phyloP scores from a whole-genome alignment of 2,797 vertebrate genomes.

The Rhinichthys osculus region DNA sequence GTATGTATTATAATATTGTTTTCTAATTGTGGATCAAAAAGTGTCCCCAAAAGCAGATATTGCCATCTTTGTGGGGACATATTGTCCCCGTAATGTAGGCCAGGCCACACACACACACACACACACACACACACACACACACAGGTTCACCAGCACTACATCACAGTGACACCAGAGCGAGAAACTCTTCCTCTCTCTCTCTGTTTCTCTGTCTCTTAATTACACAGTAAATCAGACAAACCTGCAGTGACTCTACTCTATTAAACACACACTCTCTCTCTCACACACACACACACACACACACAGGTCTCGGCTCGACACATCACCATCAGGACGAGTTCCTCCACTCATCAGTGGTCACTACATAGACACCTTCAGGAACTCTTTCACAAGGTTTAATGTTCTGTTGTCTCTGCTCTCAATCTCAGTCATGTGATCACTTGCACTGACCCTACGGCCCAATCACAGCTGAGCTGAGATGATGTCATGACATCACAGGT shows the following conservation, averaged over 20 bases:
- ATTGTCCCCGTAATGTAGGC: too few relatives aligned
- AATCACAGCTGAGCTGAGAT: too few relatives aligned
- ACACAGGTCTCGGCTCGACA: neutral
- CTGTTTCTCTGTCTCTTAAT: slow-evolving; percentile 52
- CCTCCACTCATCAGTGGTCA: neutral
- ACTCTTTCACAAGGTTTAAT: neutral
- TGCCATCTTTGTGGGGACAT: too few relatives aligned
- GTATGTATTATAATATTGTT: too few relatives aligned
- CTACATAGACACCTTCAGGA: neutral
- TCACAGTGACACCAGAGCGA: slow-evolving; percentile 49
- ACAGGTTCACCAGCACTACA: slow-evolving; percentile 47
- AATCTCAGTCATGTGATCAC: too few relatives aligned
- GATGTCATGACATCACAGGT: too few relatives aligned
- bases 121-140: neutral
- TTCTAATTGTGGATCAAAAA: too few relatives aligned
- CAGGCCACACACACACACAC: neutral
- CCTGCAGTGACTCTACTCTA: slow-evolving; percentile 25
- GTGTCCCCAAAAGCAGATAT: too few relatives aligned
- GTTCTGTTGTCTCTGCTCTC: too few relatives aligned
- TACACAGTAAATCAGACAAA: slow-evolving; percentile 59
- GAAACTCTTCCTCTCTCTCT: slow-evolving; percentile 27
- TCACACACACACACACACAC: neutral
- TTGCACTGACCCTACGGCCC: too few relatives aligned
- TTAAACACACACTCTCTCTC: slow-evolving; percentile 13
- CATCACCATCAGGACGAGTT: neutral